Base-by-base conservation (phyloP, 1,140 invertebrate genomes). In the Trichonephila clavata region DNA sequence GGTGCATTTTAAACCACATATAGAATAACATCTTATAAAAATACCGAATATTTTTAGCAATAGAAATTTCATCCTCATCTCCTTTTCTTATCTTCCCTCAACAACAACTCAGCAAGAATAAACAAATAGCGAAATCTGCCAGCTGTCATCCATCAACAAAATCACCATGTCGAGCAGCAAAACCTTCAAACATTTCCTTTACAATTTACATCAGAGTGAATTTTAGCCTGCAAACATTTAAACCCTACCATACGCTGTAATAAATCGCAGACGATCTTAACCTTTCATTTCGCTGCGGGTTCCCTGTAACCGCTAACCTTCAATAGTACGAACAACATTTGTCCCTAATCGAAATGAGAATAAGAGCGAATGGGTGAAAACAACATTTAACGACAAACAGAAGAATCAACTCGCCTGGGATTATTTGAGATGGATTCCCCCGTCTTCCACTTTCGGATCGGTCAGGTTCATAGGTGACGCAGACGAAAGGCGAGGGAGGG, bases 261-360 rank as follows among this genome's bases (percentile, higher is more conserved):
- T n/a, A 61, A 87, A 65, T n/a, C 59, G 27, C 60, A 32, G n/a
- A 39, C 60, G 27, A 87, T 87, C 60, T 77, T 90, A 90, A 90
- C 89, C 89, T 90, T 90, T 90, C 89, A 63, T 90, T 90, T 61
- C 27, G 21, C 68, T 81, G 57, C 68, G 32, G 63, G 43, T 90
- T 90, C 89, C 68, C 89, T 81, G 89, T 90, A 90, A 90, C 89
- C 89, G 89, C 59, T 81, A 89, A 89, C 87, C 87, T 89, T 89
- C 87, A 89, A 90, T 90, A 71, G 89, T 39, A 39, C 57, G 71
- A 57, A 89, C 65, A 77, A 60, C 50, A 68, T 24, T 27, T 5
- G 32, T 57, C 32, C 7, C 32, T 14, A 60, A 60, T 24, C 10
- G 27, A n/a, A 27, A 86, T 18, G 18, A 24, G 24, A 27, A 77